Percentiles rank a stretch among this genome's conserved stretches.
These are phyloP conservation scores for Argentina silus DNA, from an alignment of 2,797 vertebrate genomes.

Conservation along the genomic window DNA sequence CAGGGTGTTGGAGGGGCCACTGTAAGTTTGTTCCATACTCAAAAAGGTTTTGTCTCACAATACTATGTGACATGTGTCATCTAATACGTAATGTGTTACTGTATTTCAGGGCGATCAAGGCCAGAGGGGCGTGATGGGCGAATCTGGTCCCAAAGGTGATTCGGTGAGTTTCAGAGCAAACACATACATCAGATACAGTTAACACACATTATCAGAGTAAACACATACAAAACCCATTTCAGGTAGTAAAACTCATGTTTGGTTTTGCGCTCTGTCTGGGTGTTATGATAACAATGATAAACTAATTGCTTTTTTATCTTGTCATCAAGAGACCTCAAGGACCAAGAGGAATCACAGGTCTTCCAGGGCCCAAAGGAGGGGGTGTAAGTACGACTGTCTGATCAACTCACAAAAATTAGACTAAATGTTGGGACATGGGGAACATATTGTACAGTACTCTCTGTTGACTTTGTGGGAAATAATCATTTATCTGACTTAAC, in stretches of 20 bases:
- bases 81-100: too few relatives aligned
- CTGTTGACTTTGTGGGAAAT: not conserved
- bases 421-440: not conserved
- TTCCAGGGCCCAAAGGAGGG: constrained; percentile 95
- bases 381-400: constrained; percentile 76
- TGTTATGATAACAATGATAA: not conserved
- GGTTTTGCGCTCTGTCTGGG: not conserved
- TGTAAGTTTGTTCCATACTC: constrained; percentile 79
- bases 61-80: not conserved
- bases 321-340: constrained; percentile 84
- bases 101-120: constrained; percentile 88
- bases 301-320: not conserved
- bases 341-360: constrained; percentile 88
- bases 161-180: constrained; percentile 72
- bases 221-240: not conserved
- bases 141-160: constrained; percentile 88
- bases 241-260: not conserved
- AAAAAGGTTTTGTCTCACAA: constrained; percentile 30
- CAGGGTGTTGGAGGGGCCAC: constrained; percentile 87
- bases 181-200: not conserved
- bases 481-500: constrained; percentile 9
- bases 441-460: not conserved
- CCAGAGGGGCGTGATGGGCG: constrained; percentile 88
- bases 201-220: not conserved
- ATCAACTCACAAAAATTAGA: not conserved